Evolutionary conservation across 1,140 invertebrate species (phyloP).

Genomic region (Drosophila nigromelanica): DNA sequence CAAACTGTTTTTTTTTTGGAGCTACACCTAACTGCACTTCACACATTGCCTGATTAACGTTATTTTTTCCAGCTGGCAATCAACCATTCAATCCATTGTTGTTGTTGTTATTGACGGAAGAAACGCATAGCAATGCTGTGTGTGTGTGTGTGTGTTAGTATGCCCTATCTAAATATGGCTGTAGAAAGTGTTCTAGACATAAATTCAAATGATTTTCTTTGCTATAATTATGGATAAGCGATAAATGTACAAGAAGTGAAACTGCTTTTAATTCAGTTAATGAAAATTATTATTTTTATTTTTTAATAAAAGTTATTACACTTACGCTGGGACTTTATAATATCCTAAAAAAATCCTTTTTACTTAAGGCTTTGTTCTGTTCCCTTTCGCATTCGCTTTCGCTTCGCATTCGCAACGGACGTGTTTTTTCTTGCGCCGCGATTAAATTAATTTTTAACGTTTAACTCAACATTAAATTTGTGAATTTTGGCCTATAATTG

Average conservation of each 20-base stretch:
- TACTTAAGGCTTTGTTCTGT: no score
- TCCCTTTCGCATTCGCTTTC: no score
- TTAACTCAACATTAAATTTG: no score
- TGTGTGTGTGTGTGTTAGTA: neutral
- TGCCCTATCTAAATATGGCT: constrained; percentile 24
- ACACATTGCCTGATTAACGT: constrained; percentile 28
- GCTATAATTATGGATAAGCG: neutral
- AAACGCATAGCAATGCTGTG: constrained; percentile 16
- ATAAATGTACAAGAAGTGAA: constrained; percentile 19
- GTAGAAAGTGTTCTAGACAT: constrained; percentile 58
- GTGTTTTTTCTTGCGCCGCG: no score
- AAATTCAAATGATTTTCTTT: neutral
- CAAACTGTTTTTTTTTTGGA: constrained; percentile 13
- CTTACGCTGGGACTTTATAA: no score
- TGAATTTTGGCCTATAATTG: no score
- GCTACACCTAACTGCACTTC: constrained; percentile 24
- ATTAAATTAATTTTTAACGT: no score
- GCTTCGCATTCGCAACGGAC: no score
- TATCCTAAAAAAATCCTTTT: no score
- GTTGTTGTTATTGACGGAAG: constrained; percentile 15
- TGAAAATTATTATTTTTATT: neutral
- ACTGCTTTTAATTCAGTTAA: neutral
- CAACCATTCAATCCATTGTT: neutral
- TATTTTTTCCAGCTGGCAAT: constrained; percentile 26
- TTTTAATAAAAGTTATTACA: no score